A percentile compares a stretch with the other conserved stretches of the same genome.
phyloP scores from a whole-genome alignment of 2,113 vertebrate species.

The Fulica atra region DNA sequence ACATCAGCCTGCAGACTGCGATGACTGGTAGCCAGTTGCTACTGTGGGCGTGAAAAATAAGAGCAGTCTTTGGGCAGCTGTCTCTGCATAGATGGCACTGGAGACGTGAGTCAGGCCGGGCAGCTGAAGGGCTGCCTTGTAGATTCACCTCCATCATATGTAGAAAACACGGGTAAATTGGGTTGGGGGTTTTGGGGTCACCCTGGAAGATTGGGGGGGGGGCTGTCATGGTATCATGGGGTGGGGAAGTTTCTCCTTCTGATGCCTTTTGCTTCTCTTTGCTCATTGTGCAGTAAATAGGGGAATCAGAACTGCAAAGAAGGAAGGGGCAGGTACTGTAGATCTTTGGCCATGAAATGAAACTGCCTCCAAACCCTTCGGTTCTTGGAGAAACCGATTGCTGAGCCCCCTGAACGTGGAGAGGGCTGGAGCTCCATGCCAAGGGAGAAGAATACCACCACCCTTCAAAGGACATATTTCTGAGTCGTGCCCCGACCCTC shows the following conservation, averaged over 20 bases:
- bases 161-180: fast-evolving
- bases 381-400: not conserved
- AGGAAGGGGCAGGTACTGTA: not conserved
- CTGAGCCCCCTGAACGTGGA: fast-evolving
- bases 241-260: not conserved
- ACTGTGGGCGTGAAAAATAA: slow-evolving; percentile 63
- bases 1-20: not conserved
- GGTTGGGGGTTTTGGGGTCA: not conserved
- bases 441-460: not conserved
- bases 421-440: not conserved
- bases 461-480: not conserved
- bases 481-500: not conserved
- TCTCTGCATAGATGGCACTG: slow-evolving; percentile 1
- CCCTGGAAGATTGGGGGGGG: not conserved
- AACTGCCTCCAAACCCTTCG: not conserved
- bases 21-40: slow-evolving; percentile 49
- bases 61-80: slow-evolving; percentile 66
- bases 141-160: fast-evolving
- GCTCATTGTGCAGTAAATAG: fast-evolving
- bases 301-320: not conserved
- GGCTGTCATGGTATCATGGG: fast-evolving
- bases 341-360: not conserved
- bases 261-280: not conserved
- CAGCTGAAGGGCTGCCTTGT: not conserved
- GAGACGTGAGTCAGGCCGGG: slow-evolving; percentile 44